A percentile compares a stretch with the other conserved stretches of the same genome.
phyloP scores from a whole-genome alignment of 2,888 invertebrate genomes.

The Baccha elongata region DNA sequence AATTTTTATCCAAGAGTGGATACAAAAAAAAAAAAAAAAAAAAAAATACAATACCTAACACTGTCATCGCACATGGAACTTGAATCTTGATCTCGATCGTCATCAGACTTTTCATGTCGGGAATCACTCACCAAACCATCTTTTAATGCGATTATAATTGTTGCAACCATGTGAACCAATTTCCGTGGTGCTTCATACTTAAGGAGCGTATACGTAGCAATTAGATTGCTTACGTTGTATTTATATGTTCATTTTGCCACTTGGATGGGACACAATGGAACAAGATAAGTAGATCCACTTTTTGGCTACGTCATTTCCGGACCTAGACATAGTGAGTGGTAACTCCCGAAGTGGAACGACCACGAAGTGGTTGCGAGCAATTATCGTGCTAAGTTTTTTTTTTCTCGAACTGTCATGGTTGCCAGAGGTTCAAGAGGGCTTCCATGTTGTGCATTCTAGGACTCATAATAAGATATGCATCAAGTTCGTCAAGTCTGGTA shows the following conservation, averaged over 20 bases:
- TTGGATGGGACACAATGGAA: slow-evolving; percentile 39
- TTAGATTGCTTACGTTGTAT: slow-evolving; percentile 51
- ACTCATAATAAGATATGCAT: background rate
- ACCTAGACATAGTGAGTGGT: slow-evolving; percentile 9
- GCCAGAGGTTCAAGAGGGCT: background rate
- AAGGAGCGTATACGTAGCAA: slow-evolving; percentile 50
- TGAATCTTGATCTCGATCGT: slow-evolving; percentile 69
- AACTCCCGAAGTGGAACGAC: slow-evolving; percentile 60
- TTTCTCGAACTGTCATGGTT: background rate
- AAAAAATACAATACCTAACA: background rate
- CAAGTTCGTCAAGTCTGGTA: background rate
- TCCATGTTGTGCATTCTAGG: background rate
- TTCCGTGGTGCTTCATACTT: slow-evolving; percentile 44
- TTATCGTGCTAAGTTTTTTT: slow-evolving; percentile 43
- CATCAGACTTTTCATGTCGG: slow-evolving; percentile 12
- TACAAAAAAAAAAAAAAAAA: background rate
- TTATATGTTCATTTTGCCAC: slow-evolving; percentile 15
- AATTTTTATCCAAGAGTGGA: background rate
- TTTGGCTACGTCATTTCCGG: slow-evolving; percentile 71
- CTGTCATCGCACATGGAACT: slow-evolving; percentile 59
- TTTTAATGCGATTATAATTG: slow-evolving; percentile 72
- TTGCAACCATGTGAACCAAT: slow-evolving; percentile 71
- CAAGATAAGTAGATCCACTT: slow-evolving; percentile 59
- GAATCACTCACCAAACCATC: slow-evolving; percentile 55
- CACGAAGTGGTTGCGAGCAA: slow-evolving; percentile 40